Conservation (phyloP, 92 coral and sea anemone genomes). For the Porites cylindrica region DNA sequence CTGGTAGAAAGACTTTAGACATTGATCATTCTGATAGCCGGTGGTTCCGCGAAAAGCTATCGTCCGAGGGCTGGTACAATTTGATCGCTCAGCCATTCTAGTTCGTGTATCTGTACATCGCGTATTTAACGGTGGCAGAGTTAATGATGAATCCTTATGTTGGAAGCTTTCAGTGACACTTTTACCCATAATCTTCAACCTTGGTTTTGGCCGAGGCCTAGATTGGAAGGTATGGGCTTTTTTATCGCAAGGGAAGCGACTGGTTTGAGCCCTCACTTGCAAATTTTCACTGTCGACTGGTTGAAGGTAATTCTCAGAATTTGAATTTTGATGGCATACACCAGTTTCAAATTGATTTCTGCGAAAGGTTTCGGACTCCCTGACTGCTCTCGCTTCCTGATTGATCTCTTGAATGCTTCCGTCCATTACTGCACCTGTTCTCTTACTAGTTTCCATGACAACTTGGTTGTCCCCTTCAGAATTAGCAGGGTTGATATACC, state of each 20-base stretch:
- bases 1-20: background rate
- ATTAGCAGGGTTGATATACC: background rate
- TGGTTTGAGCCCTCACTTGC: background rate
- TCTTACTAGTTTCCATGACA: background rate
- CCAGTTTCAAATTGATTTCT: background rate
- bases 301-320: constrained; percentile 2
- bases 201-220: constrained; percentile 24
- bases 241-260: background rate
- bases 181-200: background rate
- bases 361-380: background rate
- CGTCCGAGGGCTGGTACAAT: background rate
- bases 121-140: background rate
- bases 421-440: background rate
- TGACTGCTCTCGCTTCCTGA: background rate
- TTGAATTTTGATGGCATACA: background rate
- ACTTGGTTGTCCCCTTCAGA: background rate
- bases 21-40: constrained; percentile 11
- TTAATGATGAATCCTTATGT: background rate
- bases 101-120: background rate
- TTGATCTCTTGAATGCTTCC: background rate
- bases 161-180: background rate
- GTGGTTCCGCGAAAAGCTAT: background rate
- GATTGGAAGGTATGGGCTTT: background rate
- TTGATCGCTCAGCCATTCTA: background rate
- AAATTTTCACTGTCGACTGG: constrained; percentile 12